A percentile compares a stretch with the other conserved stretches of the same genome.
phyloP scores from a whole-genome alignment of 2,888 invertebrate species.

The Lithosia quadra region DNA sequence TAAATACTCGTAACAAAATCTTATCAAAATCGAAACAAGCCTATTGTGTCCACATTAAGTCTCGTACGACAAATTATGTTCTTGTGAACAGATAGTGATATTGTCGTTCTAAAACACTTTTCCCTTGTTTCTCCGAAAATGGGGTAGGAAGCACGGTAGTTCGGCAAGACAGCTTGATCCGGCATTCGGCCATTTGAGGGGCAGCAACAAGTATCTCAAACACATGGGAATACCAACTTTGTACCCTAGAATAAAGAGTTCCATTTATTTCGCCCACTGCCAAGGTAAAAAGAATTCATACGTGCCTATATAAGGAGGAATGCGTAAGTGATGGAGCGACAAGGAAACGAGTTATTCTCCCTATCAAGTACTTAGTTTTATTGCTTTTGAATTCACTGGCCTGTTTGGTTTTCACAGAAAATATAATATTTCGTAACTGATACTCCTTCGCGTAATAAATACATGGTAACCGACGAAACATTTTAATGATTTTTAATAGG shows the following conservation, averaged over 20 bases:
- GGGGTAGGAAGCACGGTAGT: constrained; percentile 76
- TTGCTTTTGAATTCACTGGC: constrained; percentile 34
- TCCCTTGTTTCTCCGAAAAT: constrained; percentile 76
- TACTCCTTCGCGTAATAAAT: not conserved
- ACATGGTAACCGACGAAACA: not conserved
- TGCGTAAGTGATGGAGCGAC: constrained; percentile 75
- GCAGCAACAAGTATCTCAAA: constrained; percentile 78
- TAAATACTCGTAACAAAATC: no score
- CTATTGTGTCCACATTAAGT: constrained; percentile 66
- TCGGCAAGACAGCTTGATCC: constrained; percentile 83
- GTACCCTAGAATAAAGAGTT: constrained; percentile 59
- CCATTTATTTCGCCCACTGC: constrained; percentile 53
- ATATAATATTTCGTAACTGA: constrained; percentile 9
- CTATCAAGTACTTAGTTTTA: constrained; percentile 63
- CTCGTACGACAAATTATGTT: constrained; percentile 78
- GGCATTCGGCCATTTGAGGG: constrained; percentile 69
- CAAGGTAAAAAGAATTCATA: constrained; percentile 66
- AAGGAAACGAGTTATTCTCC: constrained; percentile 58
- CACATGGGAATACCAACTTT: constrained; percentile 68
- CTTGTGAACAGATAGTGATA: constrained; percentile 77
- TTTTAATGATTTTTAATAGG: no score
- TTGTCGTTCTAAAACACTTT: constrained; percentile 78
- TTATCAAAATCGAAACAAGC: constrained; percentile 60
- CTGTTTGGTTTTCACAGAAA: constrained; percentile 22
- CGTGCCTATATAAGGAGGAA: constrained; percentile 70